Conservation (phyloP, 2,797 vertebrate genomes). For the Crenichthys baileyi region DNA sequence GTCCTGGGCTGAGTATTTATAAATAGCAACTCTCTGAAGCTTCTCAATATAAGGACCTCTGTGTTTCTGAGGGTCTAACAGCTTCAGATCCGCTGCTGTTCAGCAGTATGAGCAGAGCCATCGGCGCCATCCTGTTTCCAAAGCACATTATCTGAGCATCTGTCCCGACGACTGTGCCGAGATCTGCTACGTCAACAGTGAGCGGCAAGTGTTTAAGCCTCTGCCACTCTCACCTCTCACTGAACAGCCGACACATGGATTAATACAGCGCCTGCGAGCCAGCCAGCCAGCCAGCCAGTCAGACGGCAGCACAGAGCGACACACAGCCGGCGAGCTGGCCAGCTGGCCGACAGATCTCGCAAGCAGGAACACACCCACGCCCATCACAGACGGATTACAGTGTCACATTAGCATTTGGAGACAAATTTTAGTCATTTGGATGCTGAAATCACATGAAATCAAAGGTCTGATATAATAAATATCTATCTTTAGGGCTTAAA, state of each 20-base stretch:
- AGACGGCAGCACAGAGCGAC: conserved; percentile 29
- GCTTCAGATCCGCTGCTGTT: conserved; percentile 34
- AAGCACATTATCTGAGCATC: conserved; percentile 71
- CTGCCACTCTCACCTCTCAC: conserved; percentile 67
- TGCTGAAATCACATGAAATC: conserved; percentile 1
- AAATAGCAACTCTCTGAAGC: neutral
- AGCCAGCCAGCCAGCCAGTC: conserved; percentile 47
- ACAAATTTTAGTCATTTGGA: conserved; percentile 9
- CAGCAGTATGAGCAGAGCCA: conserved; percentile 43
- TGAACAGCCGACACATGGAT: conserved; percentile 56
- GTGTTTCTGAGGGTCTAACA: conserved; percentile 19
- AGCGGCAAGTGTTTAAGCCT: conserved; percentile 53
- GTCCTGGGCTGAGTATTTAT: neutral
- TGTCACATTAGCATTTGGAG: conserved; percentile 21
- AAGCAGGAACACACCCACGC: conserved; percentile 36
- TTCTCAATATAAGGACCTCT: neutral
- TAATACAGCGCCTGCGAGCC: conserved; percentile 34
- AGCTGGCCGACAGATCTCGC: conserved; percentile 17
- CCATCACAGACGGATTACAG: conserved; percentile 9
- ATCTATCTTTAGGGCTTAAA: neutral
- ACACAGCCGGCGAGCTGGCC: conserved; percentile 15
- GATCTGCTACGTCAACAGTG: conserved; percentile 59
- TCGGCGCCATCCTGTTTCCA: conserved; percentile 55
- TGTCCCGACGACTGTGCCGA: conserved; percentile 62
- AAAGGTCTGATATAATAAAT: neutral